phyloP scores from a whole-genome alignment of 1,140 invertebrate species.

The Drosophila bocki region DNA sequence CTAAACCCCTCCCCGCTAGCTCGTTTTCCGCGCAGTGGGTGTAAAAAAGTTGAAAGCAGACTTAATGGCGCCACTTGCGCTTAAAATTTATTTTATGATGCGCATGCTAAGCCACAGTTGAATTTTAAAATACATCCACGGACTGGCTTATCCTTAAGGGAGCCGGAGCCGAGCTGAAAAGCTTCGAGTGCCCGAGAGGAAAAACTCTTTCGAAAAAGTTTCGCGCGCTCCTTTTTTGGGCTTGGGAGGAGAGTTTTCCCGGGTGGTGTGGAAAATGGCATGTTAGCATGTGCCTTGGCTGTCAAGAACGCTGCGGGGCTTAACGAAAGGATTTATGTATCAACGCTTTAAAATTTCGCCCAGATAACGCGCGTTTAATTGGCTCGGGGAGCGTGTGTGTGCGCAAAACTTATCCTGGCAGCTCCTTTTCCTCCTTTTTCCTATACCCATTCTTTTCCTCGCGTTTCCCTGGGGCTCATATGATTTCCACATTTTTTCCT shows the following conservation, averaged over 20 bases:
- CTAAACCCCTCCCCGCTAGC: background rate
- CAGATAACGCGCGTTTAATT: slow-evolving; percentile 85
- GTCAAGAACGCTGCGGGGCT: slow-evolving; percentile 83
- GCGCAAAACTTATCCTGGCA: slow-evolving; percentile 44
- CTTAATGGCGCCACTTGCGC: slow-evolving; percentile 81
- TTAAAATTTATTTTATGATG: slow-evolving; percentile 85
- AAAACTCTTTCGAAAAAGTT: slow-evolving; percentile 82
- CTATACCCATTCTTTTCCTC: background rate
- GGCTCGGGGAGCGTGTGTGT: slow-evolving; percentile 68
- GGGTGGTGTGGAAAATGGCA: slow-evolving; percentile 77
- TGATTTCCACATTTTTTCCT: slow-evolving; percentile 42
- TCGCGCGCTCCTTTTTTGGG: slow-evolving; percentile 65
- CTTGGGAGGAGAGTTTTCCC: background rate
- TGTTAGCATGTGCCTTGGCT: slow-evolving; percentile 84
- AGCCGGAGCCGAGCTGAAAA: slow-evolving; percentile 19
- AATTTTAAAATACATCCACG: slow-evolving; percentile 78
- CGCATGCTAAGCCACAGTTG: slow-evolving; percentile 81
- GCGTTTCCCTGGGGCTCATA: slow-evolving; percentile 51
- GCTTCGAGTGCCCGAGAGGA: slow-evolving; percentile 53
- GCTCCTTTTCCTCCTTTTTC: slow-evolving; percentile 33
- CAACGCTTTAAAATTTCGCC: slow-evolving; percentile 85
- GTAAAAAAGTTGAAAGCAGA: slow-evolving; percentile 82
- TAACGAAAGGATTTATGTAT: slow-evolving; percentile 85
- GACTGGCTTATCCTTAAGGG: slow-evolving; percentile 75
- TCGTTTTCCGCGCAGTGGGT: slow-evolving; percentile 71